These are phyloP conservation scores for Brachyptera putata DNA, from an alignment of 2,888 invertebrate genomes.

Conservation along the genomic window DNA sequence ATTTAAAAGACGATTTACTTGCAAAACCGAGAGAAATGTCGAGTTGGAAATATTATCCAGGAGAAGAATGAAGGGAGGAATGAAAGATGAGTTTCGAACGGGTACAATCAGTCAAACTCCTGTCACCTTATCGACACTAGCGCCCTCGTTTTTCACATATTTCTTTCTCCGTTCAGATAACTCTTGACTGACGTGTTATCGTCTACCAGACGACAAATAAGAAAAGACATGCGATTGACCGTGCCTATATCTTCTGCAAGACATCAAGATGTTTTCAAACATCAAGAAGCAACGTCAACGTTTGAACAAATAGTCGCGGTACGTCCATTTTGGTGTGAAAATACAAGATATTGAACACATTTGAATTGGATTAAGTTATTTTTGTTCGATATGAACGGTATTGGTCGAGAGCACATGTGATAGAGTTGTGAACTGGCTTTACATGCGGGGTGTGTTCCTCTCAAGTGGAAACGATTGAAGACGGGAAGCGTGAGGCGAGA, in stretches of 20 bases:
- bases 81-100: conserved; percentile 16
- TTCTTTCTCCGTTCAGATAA: background rate
- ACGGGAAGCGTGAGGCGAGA: background rate
- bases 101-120: conserved; percentile 7
- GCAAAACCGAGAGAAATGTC: conserved; percentile 12
- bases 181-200: conserved; percentile 5
- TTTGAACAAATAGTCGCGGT: background rate
- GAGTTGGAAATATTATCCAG: conserved; percentile 17
- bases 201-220: background rate
- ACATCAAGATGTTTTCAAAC: background rate
- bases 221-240: background rate
- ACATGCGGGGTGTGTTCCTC: conserved; percentile 1
- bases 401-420: background rate
- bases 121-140: conserved; percentile 19
- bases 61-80: conserved; percentile 9
- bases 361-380: conserved; percentile 1
- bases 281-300: background rate
- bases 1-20: conserved; percentile 21
- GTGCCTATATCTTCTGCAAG: background rate
- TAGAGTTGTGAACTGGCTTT: conserved; percentile 4
- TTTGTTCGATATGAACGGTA: conserved; percentile 4
- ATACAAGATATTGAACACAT: background rate
- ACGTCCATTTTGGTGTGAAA: background rate
- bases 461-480: conserved; percentile 14
- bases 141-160: conserved; percentile 9